A percentile compares a stretch with the other conserved stretches of the same genome.
These are phyloP conservation scores for Hypotaenidia philippensis DNA, from an alignment of 2,797 vertebrate species.

Conservation along the genomic window DNA sequence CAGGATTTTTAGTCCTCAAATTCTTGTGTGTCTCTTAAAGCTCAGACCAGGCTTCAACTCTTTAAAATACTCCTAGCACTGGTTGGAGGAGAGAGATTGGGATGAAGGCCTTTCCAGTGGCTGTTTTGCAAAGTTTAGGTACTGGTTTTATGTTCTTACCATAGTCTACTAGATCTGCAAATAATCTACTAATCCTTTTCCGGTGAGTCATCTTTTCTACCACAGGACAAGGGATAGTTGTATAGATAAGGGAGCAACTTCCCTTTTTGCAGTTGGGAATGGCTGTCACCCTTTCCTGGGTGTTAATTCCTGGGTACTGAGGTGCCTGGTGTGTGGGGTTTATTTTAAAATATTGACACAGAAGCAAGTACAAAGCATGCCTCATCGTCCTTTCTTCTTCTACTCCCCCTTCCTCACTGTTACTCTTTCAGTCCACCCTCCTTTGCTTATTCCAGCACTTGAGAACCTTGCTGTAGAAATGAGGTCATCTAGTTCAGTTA, in stretches of 20 bases:
- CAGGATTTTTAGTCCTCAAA: neutral
- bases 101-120: neutral
- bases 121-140: neutral
- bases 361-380: neutral
- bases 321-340: neutral
- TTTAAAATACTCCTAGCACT: neutral
- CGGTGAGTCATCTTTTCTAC: neutral
- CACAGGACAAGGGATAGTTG: neutral
- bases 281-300: neutral
- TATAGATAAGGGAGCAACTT: accelerated
- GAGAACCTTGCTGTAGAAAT: neutral
- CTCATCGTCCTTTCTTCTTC: neutral
- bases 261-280: neutral
- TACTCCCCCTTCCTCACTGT: accelerated
- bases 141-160: neutral
- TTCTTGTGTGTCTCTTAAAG: neutral
- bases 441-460: neutral
- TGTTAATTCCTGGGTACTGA: neutral
- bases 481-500: neutral
- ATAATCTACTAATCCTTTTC: neutral
- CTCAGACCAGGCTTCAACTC: neutral
- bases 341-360: neutral
- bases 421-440: neutral
- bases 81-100: neutral
- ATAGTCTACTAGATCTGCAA: neutral